Evolutionary conservation across 2,113 vertebrate species (phyloP).

Genomic region (Oryzias melastigma): DNA sequence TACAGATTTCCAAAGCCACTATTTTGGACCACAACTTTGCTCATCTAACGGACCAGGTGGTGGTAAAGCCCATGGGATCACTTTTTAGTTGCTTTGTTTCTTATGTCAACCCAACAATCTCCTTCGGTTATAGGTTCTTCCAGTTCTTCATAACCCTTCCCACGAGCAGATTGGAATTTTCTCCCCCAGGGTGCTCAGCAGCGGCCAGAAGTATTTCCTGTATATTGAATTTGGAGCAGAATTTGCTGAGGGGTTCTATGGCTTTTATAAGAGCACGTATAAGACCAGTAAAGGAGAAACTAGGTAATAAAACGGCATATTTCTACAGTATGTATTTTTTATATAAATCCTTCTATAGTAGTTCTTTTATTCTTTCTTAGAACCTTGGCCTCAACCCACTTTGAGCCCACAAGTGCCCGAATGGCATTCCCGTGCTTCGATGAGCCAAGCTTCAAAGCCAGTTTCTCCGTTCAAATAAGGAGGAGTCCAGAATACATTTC

Average conservation of each 20-base stretch:
- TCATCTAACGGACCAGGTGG: slow-evolving; percentile 65
- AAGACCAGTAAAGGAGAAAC: slow-evolving; percentile 69
- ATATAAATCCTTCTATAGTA: not conserved
- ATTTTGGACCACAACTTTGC: slow-evolving; percentile 65
- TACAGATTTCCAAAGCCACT: slow-evolving; percentile 72
- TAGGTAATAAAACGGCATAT: slow-evolving; percentile 50
- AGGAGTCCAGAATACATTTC: slow-evolving; percentile 67
- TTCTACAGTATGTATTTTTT: not conserved
- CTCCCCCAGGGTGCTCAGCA: slow-evolving; percentile 74
- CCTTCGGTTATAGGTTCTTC: slow-evolving; percentile 54
- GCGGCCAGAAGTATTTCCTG: slow-evolving; percentile 76
- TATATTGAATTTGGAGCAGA: slow-evolving; percentile 74
- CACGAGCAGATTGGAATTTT: slow-evolving; percentile 80
- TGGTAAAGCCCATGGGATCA: not conserved
- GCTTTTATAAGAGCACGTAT: slow-evolving; percentile 79
- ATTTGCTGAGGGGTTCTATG: slow-evolving; percentile 73
- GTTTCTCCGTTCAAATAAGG: slow-evolving; percentile 73
- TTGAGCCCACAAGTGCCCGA: slow-evolving; percentile 79
- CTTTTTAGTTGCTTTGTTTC: not conserved
- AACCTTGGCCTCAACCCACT: slow-evolving; percentile 77
- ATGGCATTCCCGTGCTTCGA: slow-evolving; percentile 81
- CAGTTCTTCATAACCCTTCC: slow-evolving; percentile 75
- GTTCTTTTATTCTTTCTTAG: slow-evolving; percentile 41
- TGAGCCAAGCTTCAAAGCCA: slow-evolving; percentile 80
- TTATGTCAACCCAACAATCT: not conserved